phyloP scores from a whole-genome alignment of 2,797 vertebrate species.

The Manis pentadactyla region DNA sequence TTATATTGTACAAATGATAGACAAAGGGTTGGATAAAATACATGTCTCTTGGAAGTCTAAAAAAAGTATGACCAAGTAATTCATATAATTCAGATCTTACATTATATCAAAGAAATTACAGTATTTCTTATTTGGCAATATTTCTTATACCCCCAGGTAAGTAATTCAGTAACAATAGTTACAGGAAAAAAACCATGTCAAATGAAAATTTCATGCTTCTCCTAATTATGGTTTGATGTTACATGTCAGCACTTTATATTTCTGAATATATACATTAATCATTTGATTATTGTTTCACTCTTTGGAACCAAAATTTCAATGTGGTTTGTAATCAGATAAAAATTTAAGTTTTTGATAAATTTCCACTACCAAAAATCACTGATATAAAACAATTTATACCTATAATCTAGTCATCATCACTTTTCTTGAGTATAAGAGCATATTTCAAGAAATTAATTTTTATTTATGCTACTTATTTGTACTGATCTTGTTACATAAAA shows the following conservation, averaged over 20 bases:
- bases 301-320: constrained; percentile 12
- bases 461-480: neutral
- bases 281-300: neutral
- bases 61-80: neutral
- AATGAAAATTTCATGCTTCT: constrained; percentile 30
- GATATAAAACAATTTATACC: neutral
- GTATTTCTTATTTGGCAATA: neutral
- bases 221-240: neutral
- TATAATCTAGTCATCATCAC: neutral
- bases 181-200: neutral
- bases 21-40: neutral
- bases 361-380: neutral
- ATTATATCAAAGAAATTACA: neutral
- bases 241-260: neutral
- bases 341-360: neutral
- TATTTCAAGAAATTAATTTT: neutral
- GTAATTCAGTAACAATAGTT: neutral
- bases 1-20: neutral
- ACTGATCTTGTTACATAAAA: neutral
- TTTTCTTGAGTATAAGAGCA: neutral
- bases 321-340: neutral
- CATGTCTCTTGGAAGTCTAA: neutral
- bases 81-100: neutral
- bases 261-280: neutral
- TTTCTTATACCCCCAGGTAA: neutral